Conservation (phyloP, 2,888 invertebrate genomes). For the Lithosia quadra region DNA sequence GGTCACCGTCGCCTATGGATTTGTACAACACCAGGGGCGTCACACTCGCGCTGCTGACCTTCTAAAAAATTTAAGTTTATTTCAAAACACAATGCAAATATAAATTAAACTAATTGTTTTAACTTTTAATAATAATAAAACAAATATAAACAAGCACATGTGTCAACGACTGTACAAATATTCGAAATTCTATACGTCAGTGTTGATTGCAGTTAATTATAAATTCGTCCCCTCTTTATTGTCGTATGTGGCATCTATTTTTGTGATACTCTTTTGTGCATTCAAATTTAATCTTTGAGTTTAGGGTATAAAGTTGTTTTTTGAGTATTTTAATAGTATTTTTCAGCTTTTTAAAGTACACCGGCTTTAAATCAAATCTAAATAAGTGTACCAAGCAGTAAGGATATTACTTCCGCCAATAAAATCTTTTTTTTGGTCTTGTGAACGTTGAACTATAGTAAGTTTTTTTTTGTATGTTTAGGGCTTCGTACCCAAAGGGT, state of each 20-base stretch:
- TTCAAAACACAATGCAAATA: constrained; percentile 8
- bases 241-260: constrained; percentile 79
- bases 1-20: no score
- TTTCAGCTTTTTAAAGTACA: constrained; percentile 74
- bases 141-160: constrained; percentile 37
- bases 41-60: no score
- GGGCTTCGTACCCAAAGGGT: no score
- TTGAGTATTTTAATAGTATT: constrained; percentile 37
- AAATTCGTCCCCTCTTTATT: constrained; percentile 84
- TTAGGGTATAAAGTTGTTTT: constrained; percentile 42
- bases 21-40: no score
- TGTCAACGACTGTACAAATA: constrained; percentile 68
- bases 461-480: neutral
- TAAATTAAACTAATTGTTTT: neutral
- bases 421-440: constrained; percentile 73
- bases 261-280: constrained; percentile 42
- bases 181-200: constrained; percentile 86
- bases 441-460: constrained; percentile 27
- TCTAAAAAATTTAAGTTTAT: neutral
- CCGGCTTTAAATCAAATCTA: constrained; percentile 79
- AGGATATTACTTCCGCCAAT: constrained; percentile 82
- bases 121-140: constrained; percentile 7
- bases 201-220: constrained; percentile 87
- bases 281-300: constrained; percentile 30
- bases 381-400: constrained; percentile 80